Evolutionary conservation across 2,888 invertebrate species (phyloP).

Genomic region (Limnephilus auricula): DNA sequence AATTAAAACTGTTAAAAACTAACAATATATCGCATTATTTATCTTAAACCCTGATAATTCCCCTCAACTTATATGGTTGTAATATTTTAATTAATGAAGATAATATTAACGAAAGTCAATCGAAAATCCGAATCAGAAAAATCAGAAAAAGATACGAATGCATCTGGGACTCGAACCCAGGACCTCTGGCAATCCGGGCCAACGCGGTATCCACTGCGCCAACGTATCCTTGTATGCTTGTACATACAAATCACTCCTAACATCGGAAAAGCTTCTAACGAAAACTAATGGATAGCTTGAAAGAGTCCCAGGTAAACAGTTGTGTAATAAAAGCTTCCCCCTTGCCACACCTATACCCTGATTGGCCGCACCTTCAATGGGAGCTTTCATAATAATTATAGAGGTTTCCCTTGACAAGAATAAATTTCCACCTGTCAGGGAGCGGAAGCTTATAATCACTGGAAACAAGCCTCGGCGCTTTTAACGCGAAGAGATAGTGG

Average conservation of each 20-base stretch:
- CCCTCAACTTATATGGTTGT: no score
- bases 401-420: slow-evolving; percentile 9
- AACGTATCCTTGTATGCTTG: no score
- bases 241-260: background rate
- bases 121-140: no score
- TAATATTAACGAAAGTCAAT: no score
- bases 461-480: slow-evolving; percentile 7
- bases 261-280: background rate
- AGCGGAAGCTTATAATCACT: background rate
- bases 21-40: background rate
- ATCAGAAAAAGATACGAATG: no score
- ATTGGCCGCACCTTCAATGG: background rate
- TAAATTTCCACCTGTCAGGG: slow-evolving; percentile 22
- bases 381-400: slow-evolving; percentile 33
- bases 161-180: no score
- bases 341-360: background rate
- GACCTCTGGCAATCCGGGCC: no score
- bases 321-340: background rate
- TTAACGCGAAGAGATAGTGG: slow-evolving; percentile 32
- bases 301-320: background rate
- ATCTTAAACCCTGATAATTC: background rate
- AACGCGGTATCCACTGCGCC: no score
- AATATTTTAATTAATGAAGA: no score
- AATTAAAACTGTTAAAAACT: background rate
- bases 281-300: background rate